Base-by-base conservation (phyloP, 2,888 invertebrate species). In the Drosophila borealis region DNA sequence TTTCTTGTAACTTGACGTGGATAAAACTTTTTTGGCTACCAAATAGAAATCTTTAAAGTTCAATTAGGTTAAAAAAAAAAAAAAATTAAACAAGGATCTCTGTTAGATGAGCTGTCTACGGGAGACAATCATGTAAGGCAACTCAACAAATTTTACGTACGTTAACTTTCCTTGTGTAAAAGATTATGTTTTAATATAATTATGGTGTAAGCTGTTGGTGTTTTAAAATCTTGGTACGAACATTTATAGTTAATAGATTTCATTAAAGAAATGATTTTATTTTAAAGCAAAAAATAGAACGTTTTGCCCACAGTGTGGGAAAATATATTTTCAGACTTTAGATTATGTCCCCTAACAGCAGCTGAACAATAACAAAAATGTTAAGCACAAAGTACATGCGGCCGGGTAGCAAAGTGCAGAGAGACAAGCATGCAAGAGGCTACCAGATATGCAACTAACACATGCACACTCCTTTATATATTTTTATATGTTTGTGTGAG, bases 321-420 rank as follows among this genome's bases (percentile, higher is more conserved):
- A 36, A 36, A 59, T n/a, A 42, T 51, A 45, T 41, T 57, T 64
- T 54, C 42, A 51, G 36, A 60, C 53, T 64, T 33, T 50, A 62
- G 68, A 68, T 66, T 69, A 59, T 77, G 66, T 74, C 73, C 53
- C 74, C 21, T 19, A 65, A 70, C 67, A 66, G 66, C 72, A 71
- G 62, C 80, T 63, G 62, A 71, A 70, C 65, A 70, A 81, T 66
- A 76, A 73, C 76, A 70, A 75, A 70, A 73, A 87, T 61, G 66
- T 54, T 41, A 50, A 82, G 70, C 76, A 45, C 48, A 63, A 61
- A 74, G 61, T 53, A 60, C 73, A 74, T 59, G 60, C 48, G 74
- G n/a, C 34, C 49, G 68, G 65, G 53, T 48, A 64, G 50, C 44
- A 56, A 50, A 60, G 39, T 55, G 48, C 50, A 60, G 64, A 61